Conservation (phyloP, 2,113 vertebrate species). For the Amblyornis subalaris region DNA sequence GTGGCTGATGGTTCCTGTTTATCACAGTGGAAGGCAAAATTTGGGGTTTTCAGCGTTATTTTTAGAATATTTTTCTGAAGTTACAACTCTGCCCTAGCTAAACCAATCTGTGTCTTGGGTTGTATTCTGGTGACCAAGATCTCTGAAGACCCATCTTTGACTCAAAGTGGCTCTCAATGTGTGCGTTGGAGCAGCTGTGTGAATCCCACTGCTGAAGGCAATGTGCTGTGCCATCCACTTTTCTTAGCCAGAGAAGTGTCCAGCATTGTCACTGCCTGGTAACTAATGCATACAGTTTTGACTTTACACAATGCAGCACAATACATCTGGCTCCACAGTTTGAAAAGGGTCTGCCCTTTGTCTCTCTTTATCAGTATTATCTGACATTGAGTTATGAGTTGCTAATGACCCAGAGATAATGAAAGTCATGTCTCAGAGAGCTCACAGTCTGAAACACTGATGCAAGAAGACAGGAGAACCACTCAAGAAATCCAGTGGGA, state of each 20-base stretch:
- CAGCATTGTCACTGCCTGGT: neutral
- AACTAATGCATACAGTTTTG: constrained; percentile 6
- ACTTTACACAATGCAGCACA: constrained; percentile 25
- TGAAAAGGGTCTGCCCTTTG: constrained; percentile 57
- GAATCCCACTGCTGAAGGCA: neutral
- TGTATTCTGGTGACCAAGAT: neutral
- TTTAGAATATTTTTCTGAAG: neutral
- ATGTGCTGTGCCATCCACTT: neutral
- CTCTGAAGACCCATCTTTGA: neutral
- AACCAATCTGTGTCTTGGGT: neutral
- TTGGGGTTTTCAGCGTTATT: neutral
- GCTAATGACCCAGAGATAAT: constrained; percentile 62
- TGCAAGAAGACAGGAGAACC: constrained; percentile 42
- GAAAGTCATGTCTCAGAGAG: constrained; percentile 49
- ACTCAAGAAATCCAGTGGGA: constrained; percentile 56
- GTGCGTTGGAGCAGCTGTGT: neutral
- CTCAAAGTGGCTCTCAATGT: neutral
- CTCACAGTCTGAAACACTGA: constrained; percentile 43
- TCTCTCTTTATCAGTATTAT: constrained; percentile 55
- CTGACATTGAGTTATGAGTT: constrained; percentile 58
- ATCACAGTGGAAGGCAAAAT: neutral
- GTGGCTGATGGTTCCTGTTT: neutral
- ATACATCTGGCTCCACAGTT: constrained; percentile 22
- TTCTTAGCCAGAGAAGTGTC: neutral
- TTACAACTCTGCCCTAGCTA: neutral